Evolutionary conservation across 1,140 invertebrate genomes (phyloP), one percentile per base, ranked within the genome.

Genomic region (Uloborus diversus): DNA sequence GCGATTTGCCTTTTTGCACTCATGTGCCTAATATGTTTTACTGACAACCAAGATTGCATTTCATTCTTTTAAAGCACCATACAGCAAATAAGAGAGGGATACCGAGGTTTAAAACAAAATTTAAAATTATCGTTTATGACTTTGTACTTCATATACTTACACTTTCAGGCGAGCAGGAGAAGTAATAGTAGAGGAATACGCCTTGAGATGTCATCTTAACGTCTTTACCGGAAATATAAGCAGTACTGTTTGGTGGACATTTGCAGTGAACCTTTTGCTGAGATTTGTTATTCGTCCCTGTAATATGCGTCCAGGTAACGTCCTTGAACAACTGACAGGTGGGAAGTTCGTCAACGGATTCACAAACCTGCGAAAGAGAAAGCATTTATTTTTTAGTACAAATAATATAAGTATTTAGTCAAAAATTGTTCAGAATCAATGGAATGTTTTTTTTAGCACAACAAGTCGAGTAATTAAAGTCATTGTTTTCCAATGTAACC

Each of bases 161-260:
- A 85, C 92, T 95, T 88, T 94, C 91, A 13, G 94, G 94, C 17
- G 94, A 95, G 85, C 94, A 96, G 82, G 93, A 94, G 85, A 95
- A 96, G 70, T 93, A 91, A 87, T 94, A 96, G 65, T 91, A 92
- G 23, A 5, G n/a, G 42, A 89, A 87, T 84, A 89, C 89, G 61
- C 82, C 81, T 32, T 81, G 51, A 5, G 47, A 20, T 4, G 84
- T 84, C 28, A 84, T 89, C 83, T 92, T 91, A 17, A 91, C 89
- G 84, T 94, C 90, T 66, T 93, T 90, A 86, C 93, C 93, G 79
- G 94, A 90, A 64, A 96, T 88, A 87, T 96, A 96, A 14, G 94
- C 93, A 30, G 95, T 91, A 13, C 94, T 93, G 70, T 93, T 92
- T 84, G 91, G 92, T 5, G 93, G 93, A 86, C 94, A 96, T 81